phyloP scores from a whole-genome alignment of 2,113 vertebrate genomes.

The Mungos mungo region DNA sequence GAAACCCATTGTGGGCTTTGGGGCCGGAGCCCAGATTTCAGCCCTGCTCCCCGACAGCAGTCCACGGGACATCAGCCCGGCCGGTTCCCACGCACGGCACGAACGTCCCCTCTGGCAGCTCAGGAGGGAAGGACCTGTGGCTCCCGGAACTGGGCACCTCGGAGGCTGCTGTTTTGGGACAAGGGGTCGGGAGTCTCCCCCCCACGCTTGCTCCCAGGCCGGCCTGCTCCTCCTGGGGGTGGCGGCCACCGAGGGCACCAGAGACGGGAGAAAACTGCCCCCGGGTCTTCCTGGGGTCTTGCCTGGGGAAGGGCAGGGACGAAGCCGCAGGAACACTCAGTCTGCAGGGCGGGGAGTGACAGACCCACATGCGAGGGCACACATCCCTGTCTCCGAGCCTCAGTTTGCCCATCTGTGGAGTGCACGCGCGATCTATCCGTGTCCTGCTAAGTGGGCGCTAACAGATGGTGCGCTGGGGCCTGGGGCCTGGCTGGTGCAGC shows the following conservation, averaged over 20 bases:
- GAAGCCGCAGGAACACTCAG: fast-evolving
- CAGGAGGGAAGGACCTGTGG: fast-evolving
- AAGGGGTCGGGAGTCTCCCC: background rate
- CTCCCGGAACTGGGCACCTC: too few relatives aligned
- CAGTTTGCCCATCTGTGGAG: fast-evolving
- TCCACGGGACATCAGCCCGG: fast-evolving
- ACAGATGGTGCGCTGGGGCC: fast-evolving
- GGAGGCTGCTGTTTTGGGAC: background rate
- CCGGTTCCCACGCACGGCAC: fast-evolving
- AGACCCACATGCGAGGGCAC: fast-evolving
- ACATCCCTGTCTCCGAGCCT: fast-evolving
- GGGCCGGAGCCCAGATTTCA: background rate
- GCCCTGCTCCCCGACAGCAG: background rate
- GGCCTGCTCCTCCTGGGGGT: background rate
- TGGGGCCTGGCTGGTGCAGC: background rate
- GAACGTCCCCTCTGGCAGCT: background rate
- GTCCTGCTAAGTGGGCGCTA: fast-evolving
- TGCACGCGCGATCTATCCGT: fast-evolving
- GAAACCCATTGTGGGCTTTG: fast-evolving
- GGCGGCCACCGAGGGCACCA: too few relatives aligned
- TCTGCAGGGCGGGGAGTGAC: fast-evolving
- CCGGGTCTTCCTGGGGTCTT: background rate
- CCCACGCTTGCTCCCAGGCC: background rate
- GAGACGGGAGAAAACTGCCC: background rate
- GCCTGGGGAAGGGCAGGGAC: background rate